These are phyloP conservation scores for Diadegma fenestrale DNA, from an alignment of 2,888 invertebrate genomes.

Conservation along the genomic window DNA sequence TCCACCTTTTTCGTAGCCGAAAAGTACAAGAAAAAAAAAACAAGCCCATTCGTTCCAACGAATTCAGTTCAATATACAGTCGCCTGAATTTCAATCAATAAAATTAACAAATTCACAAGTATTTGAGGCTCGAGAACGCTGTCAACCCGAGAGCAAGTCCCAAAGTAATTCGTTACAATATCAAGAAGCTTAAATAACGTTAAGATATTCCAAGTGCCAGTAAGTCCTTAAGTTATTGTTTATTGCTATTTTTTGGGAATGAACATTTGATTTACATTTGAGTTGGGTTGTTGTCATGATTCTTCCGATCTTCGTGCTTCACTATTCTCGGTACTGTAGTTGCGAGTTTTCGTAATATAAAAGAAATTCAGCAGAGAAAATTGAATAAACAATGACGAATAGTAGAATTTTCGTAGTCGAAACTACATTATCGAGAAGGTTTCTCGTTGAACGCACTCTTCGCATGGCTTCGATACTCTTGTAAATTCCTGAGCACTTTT, in stretches of 20 bases:
- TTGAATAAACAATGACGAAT: background rate
- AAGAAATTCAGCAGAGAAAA: background rate
- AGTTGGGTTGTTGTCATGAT: background rate
- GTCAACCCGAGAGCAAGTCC: background rate
- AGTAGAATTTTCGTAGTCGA: conserved; percentile 32
- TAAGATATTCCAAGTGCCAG: background rate
- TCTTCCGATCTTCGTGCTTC: background rate
- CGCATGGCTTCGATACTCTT: conserved; percentile 82
- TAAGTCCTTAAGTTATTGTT: conserved; percentile 15
- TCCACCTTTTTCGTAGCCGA: background rate
- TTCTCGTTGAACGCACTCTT: conserved; percentile 72
- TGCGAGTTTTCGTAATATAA: background rate
- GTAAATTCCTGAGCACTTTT: conserved; percentile 17
- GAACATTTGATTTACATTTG: conserved; percentile 5
- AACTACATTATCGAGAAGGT: conserved; percentile 70
- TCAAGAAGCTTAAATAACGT: background rate
- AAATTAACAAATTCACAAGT: no score
- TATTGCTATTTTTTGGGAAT: conserved; percentile 18
- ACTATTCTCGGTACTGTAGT: background rate
- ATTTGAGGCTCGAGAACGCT: no score
- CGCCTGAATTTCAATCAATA: no score
- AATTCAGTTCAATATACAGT: no score
- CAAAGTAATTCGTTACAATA: background rate
- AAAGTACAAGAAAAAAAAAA: background rate
- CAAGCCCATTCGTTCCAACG: no score